A percentile compares a stretch with the other conserved stretches of the same genome.
phyloP scores from a whole-genome alignment of 1,140 invertebrate genomes.

The Leptinotarsa undecemlineata region DNA sequence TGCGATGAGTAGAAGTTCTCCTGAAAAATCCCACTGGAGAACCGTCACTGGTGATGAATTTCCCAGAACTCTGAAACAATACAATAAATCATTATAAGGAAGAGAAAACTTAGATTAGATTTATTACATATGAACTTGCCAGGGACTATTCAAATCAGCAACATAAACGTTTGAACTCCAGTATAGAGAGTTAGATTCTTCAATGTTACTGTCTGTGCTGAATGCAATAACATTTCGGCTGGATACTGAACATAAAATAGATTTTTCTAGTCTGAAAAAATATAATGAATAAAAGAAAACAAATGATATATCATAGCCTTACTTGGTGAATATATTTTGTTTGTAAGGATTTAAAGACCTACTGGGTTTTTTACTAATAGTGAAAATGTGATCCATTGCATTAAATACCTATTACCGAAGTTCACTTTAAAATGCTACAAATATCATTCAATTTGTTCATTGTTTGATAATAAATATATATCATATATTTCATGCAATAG shows the following conservation, averaged over 20 bases:
- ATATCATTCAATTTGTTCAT: too few relatives aligned
- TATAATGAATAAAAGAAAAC: conserved; percentile 9
- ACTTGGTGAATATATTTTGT: conserved; percentile 46
- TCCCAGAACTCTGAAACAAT: conserved; percentile 59
- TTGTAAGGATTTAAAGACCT: conserved; percentile 39
- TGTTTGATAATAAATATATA: too few relatives aligned
- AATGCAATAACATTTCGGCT: conserved; percentile 81
- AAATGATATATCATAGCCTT: conserved; percentile 8
- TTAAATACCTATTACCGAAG: background rate
- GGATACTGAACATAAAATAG: conserved; percentile 71
- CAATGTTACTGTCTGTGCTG: conserved; percentile 70
- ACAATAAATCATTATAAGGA: background rate
- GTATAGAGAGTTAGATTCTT: conserved; percentile 66
- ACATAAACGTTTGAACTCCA: conserved; percentile 83
- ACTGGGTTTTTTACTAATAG: conserved; percentile 44
- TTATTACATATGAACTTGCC: conserved; percentile 75
- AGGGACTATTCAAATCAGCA: conserved; percentile 83
- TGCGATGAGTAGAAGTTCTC: conserved; percentile 76
- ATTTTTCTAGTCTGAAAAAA: conserved; percentile 47
- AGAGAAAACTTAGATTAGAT: background rate
- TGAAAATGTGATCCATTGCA: conserved; percentile 51
- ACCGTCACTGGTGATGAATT: conserved; percentile 69
- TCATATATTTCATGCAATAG: too few relatives aligned
- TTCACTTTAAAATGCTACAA: background rate
- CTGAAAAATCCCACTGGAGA: conserved; percentile 83